A percentile compares a stretch with the other conserved stretches of the same genome.
phyloP scores from a whole-genome alignment of 1,140 invertebrate species.

The Drosophila seguyi region DNA sequence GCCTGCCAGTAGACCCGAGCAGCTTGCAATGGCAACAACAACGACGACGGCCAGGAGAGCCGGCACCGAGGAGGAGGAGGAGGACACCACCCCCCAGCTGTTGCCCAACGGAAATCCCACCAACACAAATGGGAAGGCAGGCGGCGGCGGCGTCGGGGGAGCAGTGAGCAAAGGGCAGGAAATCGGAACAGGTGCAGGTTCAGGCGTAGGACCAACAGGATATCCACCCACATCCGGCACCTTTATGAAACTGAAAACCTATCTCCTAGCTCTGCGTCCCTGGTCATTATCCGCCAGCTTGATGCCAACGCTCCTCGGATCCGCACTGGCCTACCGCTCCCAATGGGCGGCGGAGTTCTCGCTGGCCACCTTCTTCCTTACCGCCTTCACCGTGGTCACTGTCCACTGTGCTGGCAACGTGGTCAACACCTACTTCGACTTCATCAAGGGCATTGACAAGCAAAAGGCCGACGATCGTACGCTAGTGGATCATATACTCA shows the following conservation, averaged over 20 bases:
- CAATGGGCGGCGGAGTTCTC: constrained; percentile 90
- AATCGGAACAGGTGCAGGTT: constrained; percentile 15
- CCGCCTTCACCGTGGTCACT: constrained; percentile 93
- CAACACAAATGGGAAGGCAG: constrained; percentile 27
- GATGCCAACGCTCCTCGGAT: constrained; percentile 93
- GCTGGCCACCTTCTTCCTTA: constrained; percentile 91
- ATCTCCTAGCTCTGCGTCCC: constrained; percentile 93
- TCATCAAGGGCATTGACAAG: constrained; percentile 96
- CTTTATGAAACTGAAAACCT: constrained; percentile 94
- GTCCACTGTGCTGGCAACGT: constrained; percentile 98
- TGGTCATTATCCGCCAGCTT: constrained; percentile 97
- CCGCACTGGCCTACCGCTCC: constrained; percentile 93
- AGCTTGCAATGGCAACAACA: constrained; percentile 72
- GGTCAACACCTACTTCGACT: constrained; percentile 99
- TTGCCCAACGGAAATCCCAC: constrained; percentile 50
- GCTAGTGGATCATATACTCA: constrained; percentile 94
- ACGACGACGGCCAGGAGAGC: constrained; percentile 17
- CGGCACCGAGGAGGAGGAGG: constrained; percentile 25
- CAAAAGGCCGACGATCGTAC: constrained; percentile 96
- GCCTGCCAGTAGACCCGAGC: constrained; percentile 47
- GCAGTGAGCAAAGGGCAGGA: constrained; percentile 6
- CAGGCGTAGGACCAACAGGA: constrained; percentile 16
- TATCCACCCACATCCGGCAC: constrained; percentile 85
- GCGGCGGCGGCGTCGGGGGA: background rate
- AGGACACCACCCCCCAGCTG: constrained; percentile 7